Conservation (phyloP, 2,797 vertebrate species). For the Odontamblyopus lacepedii region DNA sequence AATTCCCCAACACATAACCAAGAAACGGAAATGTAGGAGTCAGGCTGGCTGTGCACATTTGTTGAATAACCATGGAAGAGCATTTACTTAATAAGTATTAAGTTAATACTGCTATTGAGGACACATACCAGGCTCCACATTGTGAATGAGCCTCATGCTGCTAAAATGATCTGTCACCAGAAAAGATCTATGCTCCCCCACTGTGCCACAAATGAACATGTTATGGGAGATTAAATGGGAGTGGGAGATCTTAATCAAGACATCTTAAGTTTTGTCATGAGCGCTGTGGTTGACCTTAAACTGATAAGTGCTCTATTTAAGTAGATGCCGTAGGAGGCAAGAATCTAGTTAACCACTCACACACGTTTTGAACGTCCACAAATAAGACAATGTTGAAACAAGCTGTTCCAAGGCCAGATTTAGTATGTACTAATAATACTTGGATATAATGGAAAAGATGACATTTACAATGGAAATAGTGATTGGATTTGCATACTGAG, state of each 20-base stretch:
- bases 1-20: no score
- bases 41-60: constrained; percentile 36
- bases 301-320: neutral
- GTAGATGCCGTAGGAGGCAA: neutral
- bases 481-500: neutral
- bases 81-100: neutral
- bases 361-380: no score
- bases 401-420: neutral
- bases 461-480: neutral
- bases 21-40: constrained; percentile 15
- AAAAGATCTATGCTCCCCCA: constrained; percentile 13
- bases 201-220: constrained; percentile 41
- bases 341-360: no score
- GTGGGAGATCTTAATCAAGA: constrained; percentile 32
- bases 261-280: constrained; percentile 21
- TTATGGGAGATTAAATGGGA: constrained; percentile 20
- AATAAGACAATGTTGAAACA: neutral
- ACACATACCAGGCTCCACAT: neutral
- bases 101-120: neutral
- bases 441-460: neutral
- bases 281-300: constrained; percentile 6
- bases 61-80: constrained; percentile 15
- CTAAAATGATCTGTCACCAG: constrained; percentile 4
- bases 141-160: neutral
- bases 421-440: neutral